Evolutionary conservation across 2,797 vertebrate genomes (phyloP).

Genomic region (Salmo trutta): DNA sequence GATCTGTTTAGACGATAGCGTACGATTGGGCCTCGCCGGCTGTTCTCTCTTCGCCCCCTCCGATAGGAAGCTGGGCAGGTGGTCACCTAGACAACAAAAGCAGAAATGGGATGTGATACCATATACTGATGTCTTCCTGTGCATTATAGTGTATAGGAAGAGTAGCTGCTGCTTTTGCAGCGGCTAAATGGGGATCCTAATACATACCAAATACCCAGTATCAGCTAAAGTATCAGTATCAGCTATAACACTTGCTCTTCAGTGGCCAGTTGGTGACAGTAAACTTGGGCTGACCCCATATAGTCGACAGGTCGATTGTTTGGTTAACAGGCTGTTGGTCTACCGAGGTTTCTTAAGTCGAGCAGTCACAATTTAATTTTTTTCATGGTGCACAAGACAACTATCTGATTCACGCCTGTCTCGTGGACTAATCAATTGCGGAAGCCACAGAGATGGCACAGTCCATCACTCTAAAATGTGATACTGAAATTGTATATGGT

Average conservation of each 20-base stretch:
- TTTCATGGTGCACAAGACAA: too few species aligned
- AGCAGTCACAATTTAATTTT: too few species aligned
- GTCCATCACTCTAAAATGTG: too few species aligned
- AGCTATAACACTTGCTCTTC: background rate
- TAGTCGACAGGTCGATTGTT: too few species aligned
- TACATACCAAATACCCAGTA: background rate
- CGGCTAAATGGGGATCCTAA: too few species aligned
- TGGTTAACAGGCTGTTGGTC: too few species aligned
- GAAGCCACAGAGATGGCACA: too few species aligned
- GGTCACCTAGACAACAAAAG: slow-evolving; percentile 81
- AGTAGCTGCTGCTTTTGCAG: background rate
- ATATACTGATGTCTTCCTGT: background rate
- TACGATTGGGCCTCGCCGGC: slow-evolving; percentile 70
- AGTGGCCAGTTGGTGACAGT: background rate
- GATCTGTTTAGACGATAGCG: slow-evolving; percentile 83
- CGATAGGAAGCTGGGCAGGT: slow-evolving; percentile 80
- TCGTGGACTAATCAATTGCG: too few species aligned
- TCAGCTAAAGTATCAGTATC: background rate
- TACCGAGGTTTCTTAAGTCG: too few species aligned
- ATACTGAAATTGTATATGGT: too few species aligned
- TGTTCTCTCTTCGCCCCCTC: slow-evolving; percentile 83
- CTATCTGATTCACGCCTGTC: too few species aligned
- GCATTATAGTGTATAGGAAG: too few species aligned
- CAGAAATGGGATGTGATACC: background rate
- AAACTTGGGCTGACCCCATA: background rate